Evolutionary conservation across 2,888 invertebrate species (phyloP).

Genomic region (Euphydryas editha): DNA sequence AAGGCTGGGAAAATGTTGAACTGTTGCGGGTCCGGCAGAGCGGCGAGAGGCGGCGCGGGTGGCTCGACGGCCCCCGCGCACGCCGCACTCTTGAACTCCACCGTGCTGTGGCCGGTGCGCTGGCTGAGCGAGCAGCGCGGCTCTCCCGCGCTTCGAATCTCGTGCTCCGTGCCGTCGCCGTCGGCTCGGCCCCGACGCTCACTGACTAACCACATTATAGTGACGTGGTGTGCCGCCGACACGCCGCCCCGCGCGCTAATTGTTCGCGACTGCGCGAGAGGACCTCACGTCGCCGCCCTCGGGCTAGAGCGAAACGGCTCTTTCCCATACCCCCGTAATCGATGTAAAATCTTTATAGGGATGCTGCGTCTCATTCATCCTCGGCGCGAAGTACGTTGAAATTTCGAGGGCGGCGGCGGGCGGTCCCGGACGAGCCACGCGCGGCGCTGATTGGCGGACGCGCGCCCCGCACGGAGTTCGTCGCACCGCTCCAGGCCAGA

Average conservation of each 20-base stretch:
- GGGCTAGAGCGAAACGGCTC: constrained; percentile 72
- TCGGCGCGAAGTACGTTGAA: constrained; percentile 47
- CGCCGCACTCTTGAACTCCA: constrained; percentile 93
- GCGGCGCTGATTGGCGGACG: constrained; percentile 48
- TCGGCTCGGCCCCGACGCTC: constrained; percentile 85
- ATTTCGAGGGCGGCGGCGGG: constrained; percentile 48
- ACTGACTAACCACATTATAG: constrained; percentile 87
- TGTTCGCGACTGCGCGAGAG: constrained; percentile 81
- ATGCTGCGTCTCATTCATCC: constrained; percentile 76
- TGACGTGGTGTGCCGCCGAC: constrained; percentile 76
- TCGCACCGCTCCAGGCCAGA: constrained; percentile 69
- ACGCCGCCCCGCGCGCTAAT: constrained; percentile 78
- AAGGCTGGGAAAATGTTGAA: constrained; percentile 96
- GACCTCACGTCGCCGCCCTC: constrained; percentile 70
- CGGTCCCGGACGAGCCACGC: constrained; percentile 52
- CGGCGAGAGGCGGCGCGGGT: constrained; percentile 82
- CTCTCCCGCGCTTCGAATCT: constrained; percentile 69
- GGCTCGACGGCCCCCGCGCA: constrained; percentile 84
- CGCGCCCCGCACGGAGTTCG: constrained; percentile 48
- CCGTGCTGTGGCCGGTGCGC: constrained; percentile 87
- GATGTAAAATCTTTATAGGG: constrained; percentile 76
- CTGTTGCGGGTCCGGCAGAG: constrained; percentile 88
- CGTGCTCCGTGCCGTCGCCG: constrained; percentile 77
- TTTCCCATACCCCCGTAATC: constrained; percentile 75
- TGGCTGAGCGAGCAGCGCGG: constrained; percentile 77